These are phyloP conservation scores for Neotoma lepida DNA, from an alignment of 2,113 vertebrate species.

Conservation along the genomic window DNA sequence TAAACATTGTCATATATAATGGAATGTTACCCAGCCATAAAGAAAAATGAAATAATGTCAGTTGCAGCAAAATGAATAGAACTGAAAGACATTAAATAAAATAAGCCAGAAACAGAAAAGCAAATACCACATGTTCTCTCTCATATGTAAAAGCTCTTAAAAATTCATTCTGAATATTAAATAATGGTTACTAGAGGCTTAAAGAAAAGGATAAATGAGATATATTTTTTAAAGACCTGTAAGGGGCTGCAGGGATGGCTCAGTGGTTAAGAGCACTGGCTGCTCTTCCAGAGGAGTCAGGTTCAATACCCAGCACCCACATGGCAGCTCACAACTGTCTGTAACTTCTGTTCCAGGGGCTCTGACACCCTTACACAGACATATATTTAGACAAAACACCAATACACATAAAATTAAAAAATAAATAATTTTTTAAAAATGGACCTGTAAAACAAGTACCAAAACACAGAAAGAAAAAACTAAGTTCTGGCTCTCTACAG, in stretches of 20 bases:
- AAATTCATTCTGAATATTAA: background rate
- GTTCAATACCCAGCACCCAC: background rate
- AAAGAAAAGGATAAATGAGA: background rate
- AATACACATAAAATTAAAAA: background rate
- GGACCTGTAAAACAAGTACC: background rate
- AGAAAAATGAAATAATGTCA: background rate
- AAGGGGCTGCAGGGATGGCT: background rate
- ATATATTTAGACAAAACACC: background rate
- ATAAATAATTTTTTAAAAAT: background rate
- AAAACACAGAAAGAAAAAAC: background rate
- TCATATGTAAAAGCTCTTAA: background rate
- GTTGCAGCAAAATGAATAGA: background rate
- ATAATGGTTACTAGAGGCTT: background rate
- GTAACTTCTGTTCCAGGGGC: background rate
- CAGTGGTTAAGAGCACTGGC: background rate
- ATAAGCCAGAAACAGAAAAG: background rate
- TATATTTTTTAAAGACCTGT: background rate
- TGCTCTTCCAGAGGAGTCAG: background rate
- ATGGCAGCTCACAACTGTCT: background rate
- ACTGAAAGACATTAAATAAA: background rate
- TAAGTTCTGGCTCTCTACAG: background rate
- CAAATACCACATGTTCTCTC: background rate
- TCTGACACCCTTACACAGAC: background rate
- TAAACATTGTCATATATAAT: background rate
- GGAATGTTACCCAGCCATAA: background rate